phyloP scores from a whole-genome alignment of 2,113 vertebrate genomes.

The Grus americana region DNA sequence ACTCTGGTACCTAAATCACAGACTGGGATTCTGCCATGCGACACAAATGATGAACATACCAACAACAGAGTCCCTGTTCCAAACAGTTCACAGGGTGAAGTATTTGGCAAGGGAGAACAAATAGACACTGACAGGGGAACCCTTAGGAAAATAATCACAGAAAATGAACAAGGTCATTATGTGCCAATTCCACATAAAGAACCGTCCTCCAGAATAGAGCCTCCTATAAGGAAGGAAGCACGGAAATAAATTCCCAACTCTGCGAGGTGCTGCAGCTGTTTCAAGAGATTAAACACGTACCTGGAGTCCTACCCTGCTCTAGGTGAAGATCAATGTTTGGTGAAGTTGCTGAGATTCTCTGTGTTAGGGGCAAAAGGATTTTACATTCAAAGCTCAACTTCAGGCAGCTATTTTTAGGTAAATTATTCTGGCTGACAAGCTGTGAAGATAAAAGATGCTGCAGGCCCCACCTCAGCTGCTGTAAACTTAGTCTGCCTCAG shows the following conservation, averaged over 20 bases:
- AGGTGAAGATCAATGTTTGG: neutral
- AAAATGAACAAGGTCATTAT: neutral
- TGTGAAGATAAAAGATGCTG: conserved; percentile 41
- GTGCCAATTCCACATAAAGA: neutral
- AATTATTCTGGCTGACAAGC: conserved; percentile 34
- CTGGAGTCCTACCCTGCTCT: neutral
- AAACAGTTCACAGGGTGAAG: neutral
- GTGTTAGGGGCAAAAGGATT: neutral
- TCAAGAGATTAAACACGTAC: neutral
- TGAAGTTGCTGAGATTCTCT: neutral
- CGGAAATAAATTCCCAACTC: neutral
- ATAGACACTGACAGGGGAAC: neutral
- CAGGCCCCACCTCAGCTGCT: conserved; percentile 19
- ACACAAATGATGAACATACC: neutral
- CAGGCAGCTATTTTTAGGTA: conserved; percentile 50
- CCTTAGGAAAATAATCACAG: neutral
- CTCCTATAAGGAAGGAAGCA: neutral
- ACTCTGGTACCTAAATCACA: neutral
- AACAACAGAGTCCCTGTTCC: neutral
- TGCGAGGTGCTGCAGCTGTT: neutral
- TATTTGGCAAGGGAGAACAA: neutral
- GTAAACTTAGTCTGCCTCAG: neutral
- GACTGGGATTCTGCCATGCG: neutral
- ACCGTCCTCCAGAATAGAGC: neutral
- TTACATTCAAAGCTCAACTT: conserved; percentile 9